Evolutionary conservation across 2,888 invertebrate genomes (phyloP).

Genomic region (Drosophila barbarae): DNA sequence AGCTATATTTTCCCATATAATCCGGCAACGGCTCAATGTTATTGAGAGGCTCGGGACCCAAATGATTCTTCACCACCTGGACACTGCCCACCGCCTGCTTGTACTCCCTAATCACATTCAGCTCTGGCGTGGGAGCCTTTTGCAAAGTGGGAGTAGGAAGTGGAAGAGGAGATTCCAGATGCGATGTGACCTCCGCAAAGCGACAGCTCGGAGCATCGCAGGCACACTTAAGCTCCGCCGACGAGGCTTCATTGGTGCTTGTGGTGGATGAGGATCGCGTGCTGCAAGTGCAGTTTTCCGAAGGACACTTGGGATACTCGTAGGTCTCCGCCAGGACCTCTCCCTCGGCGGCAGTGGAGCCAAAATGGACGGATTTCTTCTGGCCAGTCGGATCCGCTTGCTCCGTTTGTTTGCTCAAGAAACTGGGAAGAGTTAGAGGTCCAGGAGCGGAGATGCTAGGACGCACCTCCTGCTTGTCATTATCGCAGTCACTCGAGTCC

Average conservation of each 20-base stretch:
- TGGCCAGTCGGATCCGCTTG: constrained; percentile 46
- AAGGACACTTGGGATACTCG: constrained; percentile 78
- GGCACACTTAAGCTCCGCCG: constrained; percentile 63
- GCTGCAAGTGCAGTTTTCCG: constrained; percentile 78
- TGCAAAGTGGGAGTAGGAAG: not conserved
- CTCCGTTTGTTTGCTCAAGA: constrained; percentile 43
- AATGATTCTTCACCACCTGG: constrained; percentile 26
- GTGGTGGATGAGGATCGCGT: constrained; percentile 78
- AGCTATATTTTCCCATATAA: constrained; percentile 70
- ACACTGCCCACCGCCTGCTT: constrained; percentile 71
- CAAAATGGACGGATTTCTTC: constrained; percentile 79
- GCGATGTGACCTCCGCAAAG: constrained; percentile 38
- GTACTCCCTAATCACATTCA: constrained; percentile 77
- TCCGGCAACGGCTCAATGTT: constrained; percentile 70
- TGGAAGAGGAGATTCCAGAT: not conserved
- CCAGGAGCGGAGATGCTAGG: constrained; percentile 71
- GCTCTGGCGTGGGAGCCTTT: constrained; percentile 56
- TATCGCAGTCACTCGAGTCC: constrained; percentile 77
- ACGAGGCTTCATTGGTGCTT: constrained; percentile 64
- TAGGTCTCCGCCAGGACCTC: constrained; percentile 75
- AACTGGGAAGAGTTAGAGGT: constrained; percentile 57
- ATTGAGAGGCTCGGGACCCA: constrained; percentile 50
- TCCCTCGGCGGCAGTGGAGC: constrained; percentile 59
- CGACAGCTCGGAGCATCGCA: constrained; percentile 70
- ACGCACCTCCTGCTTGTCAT: constrained; percentile 69